Evolutionary conservation across 2,797 vertebrate genomes (phyloP), one percentile per base, ranked within the genome.

Genomic region (Corythornis leucogaster): DNA sequence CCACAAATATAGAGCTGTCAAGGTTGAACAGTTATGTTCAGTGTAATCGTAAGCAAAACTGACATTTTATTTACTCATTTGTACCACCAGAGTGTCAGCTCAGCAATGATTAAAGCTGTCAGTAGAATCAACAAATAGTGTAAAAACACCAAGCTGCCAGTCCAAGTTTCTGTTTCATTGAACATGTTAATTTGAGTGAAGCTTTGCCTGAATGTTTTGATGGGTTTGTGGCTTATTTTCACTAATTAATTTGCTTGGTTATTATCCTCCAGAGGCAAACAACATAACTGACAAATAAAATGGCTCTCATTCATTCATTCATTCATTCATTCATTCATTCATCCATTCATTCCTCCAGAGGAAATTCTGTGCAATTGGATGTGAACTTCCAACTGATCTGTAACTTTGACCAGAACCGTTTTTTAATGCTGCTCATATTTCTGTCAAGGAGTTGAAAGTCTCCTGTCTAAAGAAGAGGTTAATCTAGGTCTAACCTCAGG

Each of bases 51-150:
- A 93, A 94, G 87, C 87, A 77, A 80, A 97, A 69, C 85, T 87
- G 96, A 96, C 95, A 4, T 93, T 96, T 96, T 92, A 93, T 96
- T 96, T 95, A 96, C 90, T 94, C 95, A 87, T 78, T 96, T 96
- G 76, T 95, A 93, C 76, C 88, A 89, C 86, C 10, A 6, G 71
- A 93, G 91, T 95, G 96, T 94, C 94, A 96, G 86, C 90, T 92
- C 78, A 74, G 45, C 79, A 83, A 87, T 91, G 92, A 95, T 94
- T 95, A 95, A 96, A 96, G 91, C 91, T 94, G 77, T 91, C 90
- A 95, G 89, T 86, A 93, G 85, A 73, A 86, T 91, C 92, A 90
- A 93, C 88, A 95, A 95, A 82, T 69, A 93, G 89, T 87, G 78
- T 53, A 87, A 95, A 94, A 96, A 87, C 57, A 89, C 71, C 4